A percentile compares a stretch with the other conserved stretches of the same genome.
phyloP scores from a whole-genome alignment of 2,113 vertebrate species.

The Ovis canadensis region DNA sequence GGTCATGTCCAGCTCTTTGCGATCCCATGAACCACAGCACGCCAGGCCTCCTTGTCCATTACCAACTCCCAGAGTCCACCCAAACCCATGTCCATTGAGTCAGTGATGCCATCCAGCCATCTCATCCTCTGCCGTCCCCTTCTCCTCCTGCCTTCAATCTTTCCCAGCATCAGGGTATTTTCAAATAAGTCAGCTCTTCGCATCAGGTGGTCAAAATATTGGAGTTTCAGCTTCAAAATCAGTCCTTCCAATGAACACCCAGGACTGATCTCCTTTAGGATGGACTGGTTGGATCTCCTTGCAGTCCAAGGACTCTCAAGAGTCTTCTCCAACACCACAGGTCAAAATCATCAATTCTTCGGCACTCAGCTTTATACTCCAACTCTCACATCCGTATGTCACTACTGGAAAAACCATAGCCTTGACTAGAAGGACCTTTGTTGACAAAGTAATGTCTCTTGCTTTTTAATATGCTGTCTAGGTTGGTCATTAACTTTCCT shows the following conservation, averaged over 20 bases:
- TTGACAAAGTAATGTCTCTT: not conserved
- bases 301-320: not conserved
- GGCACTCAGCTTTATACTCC: rapidly evolving
- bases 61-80: not conserved
- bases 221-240: not conserved
- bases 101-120: not conserved
- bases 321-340: not conserved
- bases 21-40: not conserved
- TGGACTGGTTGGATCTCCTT: not conserved
- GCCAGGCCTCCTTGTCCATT: not conserved
- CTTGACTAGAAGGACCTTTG: not conserved
- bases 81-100: not conserved
- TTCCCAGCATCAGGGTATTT: not conserved
- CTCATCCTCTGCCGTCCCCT: not conserved
- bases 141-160: not conserved
- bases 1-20: not conserved
- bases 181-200: rapidly evolving
- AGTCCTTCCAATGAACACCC: not conserved
- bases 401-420: not conserved
- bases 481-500: not conserved
- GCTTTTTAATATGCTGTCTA: not conserved
- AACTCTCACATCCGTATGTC: not conserved
- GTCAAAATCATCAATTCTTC: not conserved
- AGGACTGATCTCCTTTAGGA: not conserved
- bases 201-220: not conserved